These are phyloP conservation scores for Lasioglossum vierecki DNA, from an alignment of 2,888 invertebrate genomes.

Conservation along the genomic window DNA sequence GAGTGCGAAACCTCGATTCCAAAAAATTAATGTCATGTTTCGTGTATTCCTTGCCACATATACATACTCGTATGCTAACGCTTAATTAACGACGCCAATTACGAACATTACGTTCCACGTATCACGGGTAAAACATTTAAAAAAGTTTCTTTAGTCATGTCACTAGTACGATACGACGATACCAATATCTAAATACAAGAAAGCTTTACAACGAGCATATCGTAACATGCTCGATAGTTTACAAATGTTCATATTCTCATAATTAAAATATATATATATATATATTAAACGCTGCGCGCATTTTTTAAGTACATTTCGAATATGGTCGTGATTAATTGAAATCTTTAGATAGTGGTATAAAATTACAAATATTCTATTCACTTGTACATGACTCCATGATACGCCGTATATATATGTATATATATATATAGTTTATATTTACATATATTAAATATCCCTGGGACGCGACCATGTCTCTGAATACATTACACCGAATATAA, in stretches of 20 bases:
- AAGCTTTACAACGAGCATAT: conserved; percentile 32
- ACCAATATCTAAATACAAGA: conserved; percentile 36
- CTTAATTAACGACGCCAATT: conserved; percentile 28
- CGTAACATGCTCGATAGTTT: conserved; percentile 27
- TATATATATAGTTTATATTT: conserved; percentile 53
- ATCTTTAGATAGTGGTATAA: conserved; percentile 63
- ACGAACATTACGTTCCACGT: conserved; percentile 20
- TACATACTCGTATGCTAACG: conserved; percentile 27
- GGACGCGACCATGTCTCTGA: conserved; percentile 49
- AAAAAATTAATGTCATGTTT: conserved; percentile 42
- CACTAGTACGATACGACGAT: conserved; percentile 28
- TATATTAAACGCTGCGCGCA: conserved; percentile 30
- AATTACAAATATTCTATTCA: conserved; percentile 69
- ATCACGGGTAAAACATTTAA: conserved; percentile 34
- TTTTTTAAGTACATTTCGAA: conserved; percentile 62
- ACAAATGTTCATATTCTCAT: conserved; percentile 19
- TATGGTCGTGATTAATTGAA: conserved; percentile 44
- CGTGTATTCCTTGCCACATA: conserved; percentile 31
- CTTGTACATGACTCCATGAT: conserved; percentile 52
- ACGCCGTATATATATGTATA: conserved; percentile 41
- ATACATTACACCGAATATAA: conserved; percentile 91
- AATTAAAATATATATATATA: conserved; percentile 36
- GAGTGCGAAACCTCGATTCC: conserved; percentile 41
- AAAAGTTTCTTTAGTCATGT: conserved; percentile 3
- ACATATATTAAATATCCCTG: conserved; percentile 65